Base-by-base conservation (phyloP, 2,888 invertebrate species). In the Bellardia pandia region DNA sequence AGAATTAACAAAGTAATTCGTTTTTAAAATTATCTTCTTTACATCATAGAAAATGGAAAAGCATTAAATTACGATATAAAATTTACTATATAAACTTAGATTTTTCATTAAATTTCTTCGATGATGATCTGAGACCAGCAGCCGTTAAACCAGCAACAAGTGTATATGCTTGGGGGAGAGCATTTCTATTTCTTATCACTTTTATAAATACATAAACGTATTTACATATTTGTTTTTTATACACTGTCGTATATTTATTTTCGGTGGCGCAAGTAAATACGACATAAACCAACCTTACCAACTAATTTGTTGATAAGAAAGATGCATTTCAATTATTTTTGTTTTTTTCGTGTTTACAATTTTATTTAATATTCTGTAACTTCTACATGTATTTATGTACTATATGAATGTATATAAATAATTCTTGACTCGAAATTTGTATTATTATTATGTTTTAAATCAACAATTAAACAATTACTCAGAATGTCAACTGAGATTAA, bases 201-300 rank as follows among this genome's bases (percentile, higher is more conserved):
- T 64, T 37, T 11, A 56, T 64, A 56, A 5, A 14, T 16, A 42
- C 8, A 72, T 60, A 48, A 23, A 30, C 53, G 7, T 45, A 53
- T 71, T 48, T 66, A 23, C 71, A 71, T 76, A n/a, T 9, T 58
- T 62, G 45, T 62, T 62, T 23, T 23, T 23, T 23, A 23, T 23
- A 23, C 23, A 23, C 40, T 9, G 58, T 69, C 5, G 42, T 75
- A 68, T 71, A 64, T 77, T 83, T 83, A 45, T 56, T 74, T 87
- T 87, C 78, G 76, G 85, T 85, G 85, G 85, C 87, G 81, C 87
- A 85, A 85, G 69, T 81, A 78, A 80, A 85, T 74, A 77, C 66
- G 23, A 68, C 60, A 64, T 48, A 69, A 69, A 66, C 56, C 66
- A 81, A 77, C 58, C 62, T 53, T 79, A 37, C 33, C 45, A 72